A percentile compares a stretch with the other conserved stretches of the same genome.
phyloP scores from a whole-genome alignment of 2,888 invertebrate genomes.

The Metellina segmentata region DNA sequence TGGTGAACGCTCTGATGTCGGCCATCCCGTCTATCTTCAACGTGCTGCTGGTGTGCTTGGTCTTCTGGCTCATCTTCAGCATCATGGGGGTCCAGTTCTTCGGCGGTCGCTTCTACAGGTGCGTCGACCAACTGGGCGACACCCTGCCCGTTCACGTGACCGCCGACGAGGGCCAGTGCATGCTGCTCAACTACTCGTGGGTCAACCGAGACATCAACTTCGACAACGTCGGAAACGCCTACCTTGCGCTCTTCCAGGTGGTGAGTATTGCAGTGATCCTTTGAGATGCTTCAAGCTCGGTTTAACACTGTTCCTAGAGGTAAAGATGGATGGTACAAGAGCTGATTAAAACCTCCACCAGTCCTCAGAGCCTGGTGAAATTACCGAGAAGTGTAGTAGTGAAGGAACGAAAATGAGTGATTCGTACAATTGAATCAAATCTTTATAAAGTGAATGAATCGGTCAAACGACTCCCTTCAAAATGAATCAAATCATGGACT shows the following conservation, averaged over 20 bases:
- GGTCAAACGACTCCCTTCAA: no score
- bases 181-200: constrained; percentile 91
- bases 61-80: constrained; percentile 99
- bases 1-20: constrained; percentile 98
- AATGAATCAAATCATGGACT: no score
- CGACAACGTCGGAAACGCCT: constrained; percentile 98
- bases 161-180: constrained; percentile 91
- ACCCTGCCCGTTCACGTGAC: constrained; percentile 90
- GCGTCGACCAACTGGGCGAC: constrained; percentile 91
- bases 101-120: constrained; percentile 97
- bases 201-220: constrained; percentile 98
- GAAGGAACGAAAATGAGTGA: no score
- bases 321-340: neutral
- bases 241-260: constrained; percentile 98
- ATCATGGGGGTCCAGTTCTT: constrained; percentile 99
- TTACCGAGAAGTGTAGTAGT: no score
- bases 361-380: no score
- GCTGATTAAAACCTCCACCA: no score
- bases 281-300: neutral
- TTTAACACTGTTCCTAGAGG: neutral
- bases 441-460: no score
- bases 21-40: constrained; percentile 99
- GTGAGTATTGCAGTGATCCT: constrained; percentile 79
- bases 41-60: constrained; percentile 98
- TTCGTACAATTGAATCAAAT: no score